These are phyloP conservation scores for Tympanuchus pallidicinctus DNA, from an alignment of 2,113 vertebrate species.

Conservation along the genomic window DNA sequence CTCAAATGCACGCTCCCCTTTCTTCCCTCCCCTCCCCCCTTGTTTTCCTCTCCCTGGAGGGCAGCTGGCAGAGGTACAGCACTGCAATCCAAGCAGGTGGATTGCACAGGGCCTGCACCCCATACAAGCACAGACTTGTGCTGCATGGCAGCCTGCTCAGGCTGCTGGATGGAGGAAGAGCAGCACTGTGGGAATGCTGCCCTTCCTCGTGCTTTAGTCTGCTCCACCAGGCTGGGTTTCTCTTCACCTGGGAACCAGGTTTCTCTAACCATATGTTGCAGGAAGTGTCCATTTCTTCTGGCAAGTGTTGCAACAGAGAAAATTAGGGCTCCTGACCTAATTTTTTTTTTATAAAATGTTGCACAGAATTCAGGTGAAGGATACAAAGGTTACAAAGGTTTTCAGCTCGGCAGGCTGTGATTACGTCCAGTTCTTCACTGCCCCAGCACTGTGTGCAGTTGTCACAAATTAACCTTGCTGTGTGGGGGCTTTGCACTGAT, in stretches of 20 bases:
- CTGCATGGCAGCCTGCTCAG: not conserved
- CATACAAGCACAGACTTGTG: not conserved
- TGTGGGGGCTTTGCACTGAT: not conserved
- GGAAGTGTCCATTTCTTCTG: not conserved
- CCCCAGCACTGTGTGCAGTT: not conserved
- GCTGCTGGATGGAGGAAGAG: not conserved
- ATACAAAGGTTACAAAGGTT: not conserved
- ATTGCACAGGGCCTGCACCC: not conserved
- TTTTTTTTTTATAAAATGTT: not conserved
- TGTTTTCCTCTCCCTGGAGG: not conserved
- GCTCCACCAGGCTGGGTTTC: not conserved
- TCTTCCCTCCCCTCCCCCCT: accelerated
- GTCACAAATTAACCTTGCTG: accelerated
- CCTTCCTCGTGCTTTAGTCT: not conserved
- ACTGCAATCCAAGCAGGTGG: not conserved
- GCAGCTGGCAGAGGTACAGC: not conserved
- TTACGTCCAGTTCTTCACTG: not conserved
- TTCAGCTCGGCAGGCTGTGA: not conserved
- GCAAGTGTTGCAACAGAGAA: not conserved
- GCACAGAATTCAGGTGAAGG: not conserved
- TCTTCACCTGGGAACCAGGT: not conserved
- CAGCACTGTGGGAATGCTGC: not conserved
- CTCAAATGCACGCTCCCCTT: not conserved
- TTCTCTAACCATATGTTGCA: not conserved
- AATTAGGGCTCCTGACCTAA: not conserved